Conservation (phyloP, 1,140 invertebrate species). For the Platorchestia sp. region DNA sequence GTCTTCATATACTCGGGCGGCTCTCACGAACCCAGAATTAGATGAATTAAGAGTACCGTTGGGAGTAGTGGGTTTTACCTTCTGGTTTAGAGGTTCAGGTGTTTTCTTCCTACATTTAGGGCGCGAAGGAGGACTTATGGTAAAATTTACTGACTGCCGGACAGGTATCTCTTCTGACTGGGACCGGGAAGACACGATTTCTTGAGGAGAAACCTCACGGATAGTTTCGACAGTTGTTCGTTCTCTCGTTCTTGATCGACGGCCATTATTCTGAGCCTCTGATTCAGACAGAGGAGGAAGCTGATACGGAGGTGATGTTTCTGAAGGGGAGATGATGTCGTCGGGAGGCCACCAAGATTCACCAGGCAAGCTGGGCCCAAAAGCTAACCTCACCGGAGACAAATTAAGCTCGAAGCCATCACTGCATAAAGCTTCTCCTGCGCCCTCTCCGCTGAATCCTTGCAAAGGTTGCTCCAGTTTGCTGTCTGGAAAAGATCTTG, state of each 20-base stretch:
- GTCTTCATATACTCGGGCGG: slow-evolving; percentile 63
- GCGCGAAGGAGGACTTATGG: slow-evolving; percentile 59
- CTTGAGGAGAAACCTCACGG: background rate
- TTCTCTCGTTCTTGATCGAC: background rate
- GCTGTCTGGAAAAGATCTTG: slow-evolving; percentile 10
- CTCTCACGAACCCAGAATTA: slow-evolving; percentile 57
- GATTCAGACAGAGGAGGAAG: slow-evolving; percentile 54
- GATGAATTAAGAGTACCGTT: background rate
- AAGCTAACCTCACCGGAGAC: slow-evolving; percentile 63
- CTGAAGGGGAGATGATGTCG: slow-evolving; percentile 57
- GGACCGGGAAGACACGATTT: slow-evolving; percentile 23
- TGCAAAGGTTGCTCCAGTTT: slow-evolving; percentile 33
- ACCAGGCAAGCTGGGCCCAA: slow-evolving; percentile 61
- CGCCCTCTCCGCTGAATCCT: slow-evolving; percentile 57
- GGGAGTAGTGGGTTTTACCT: slow-evolving; percentile 59
- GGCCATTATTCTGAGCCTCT: background rate
- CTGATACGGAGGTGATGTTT: slow-evolving; percentile 54
- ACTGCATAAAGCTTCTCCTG: slow-evolving; percentile 63
- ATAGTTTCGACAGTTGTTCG: slow-evolving; percentile 56
- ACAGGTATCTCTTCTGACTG: slow-evolving; percentile 61
- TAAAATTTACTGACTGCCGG: slow-evolving; percentile 61
- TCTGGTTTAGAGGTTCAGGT: slow-evolving; percentile 40
- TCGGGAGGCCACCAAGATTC: slow-evolving; percentile 62
- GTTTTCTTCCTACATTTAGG: slow-evolving; percentile 59
- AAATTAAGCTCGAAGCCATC: slow-evolving; percentile 59